Conservation (phyloP, 2,888 invertebrate species). For the Drosophila meridionalis region DNA sequence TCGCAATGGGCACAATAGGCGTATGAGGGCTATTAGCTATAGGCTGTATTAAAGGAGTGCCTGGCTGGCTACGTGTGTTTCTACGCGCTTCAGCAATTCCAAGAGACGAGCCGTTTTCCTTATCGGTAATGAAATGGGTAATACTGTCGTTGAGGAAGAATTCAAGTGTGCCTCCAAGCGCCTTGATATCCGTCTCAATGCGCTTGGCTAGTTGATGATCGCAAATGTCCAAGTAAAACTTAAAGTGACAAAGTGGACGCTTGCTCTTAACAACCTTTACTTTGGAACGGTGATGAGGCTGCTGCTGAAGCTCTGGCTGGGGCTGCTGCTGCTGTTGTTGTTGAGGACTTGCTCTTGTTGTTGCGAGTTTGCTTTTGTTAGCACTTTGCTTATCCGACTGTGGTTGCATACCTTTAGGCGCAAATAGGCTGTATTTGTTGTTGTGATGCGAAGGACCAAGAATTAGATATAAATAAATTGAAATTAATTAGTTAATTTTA, state of each 20-base stretch:
- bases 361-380: slow-evolving; percentile 81
- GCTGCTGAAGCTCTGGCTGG: slow-evolving; percentile 61
- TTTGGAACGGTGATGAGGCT: slow-evolving; percentile 66
- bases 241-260: slow-evolving; percentile 88
- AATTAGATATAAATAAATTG: slow-evolving; percentile 56
- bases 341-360: slow-evolving; percentile 53
- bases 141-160: slow-evolving; percentile 84
- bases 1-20: slow-evolving; percentile 36
- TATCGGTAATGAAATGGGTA: slow-evolving; percentile 85
- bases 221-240: slow-evolving; percentile 91
- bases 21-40: slow-evolving; percentile 66
- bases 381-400: slow-evolving; percentile 84
- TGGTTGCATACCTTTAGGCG: slow-evolving; percentile 85
- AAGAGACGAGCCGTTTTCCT: slow-evolving; percentile 47
- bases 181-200: slow-evolving; percentile 89
- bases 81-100: slow-evolving; percentile 22
- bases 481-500: slow-evolving; percentile 30
- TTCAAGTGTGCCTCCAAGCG: slow-evolving; percentile 88
- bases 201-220: slow-evolving; percentile 88
- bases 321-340: slow-evolving; percentile 61
- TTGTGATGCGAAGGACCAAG: slow-evolving; percentile 53
- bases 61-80: slow-evolving; percentile 55
- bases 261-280: slow-evolving; percentile 85
- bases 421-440: slow-evolving; percentile 79
- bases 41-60: slow-evolving; percentile 63